A percentile compares a stretch with the other conserved stretches of the same genome.
phyloP scores from a whole-genome alignment of 2,888 invertebrate genomes.

The Torymus texanus region DNA sequence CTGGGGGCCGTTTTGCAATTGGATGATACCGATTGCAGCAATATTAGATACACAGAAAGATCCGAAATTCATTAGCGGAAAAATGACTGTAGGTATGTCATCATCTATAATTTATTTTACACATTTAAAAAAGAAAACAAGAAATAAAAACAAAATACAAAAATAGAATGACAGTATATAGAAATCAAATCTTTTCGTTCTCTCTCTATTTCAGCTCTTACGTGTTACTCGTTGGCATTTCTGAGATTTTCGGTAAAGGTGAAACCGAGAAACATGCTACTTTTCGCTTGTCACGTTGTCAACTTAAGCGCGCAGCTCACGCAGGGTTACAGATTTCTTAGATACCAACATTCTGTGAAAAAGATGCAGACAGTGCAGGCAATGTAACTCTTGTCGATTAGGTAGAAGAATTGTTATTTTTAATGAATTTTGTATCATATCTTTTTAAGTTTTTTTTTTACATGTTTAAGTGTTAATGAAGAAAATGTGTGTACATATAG shows the following conservation, averaged over 20 bases:
- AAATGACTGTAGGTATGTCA: conserved; percentile 84
- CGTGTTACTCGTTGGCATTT: conserved; percentile 66
- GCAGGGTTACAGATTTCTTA: conserved; percentile 81
- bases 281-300: conserved; percentile 67
- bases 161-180: neutral
- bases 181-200: neutral
- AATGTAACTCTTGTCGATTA: too few species aligned
- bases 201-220: conserved; percentile 63
- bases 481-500: too few species aligned
- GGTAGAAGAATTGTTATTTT: neutral
- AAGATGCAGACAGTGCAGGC: neutral
- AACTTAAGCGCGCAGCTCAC: conserved; percentile 66
- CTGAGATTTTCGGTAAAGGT: conserved; percentile 69
- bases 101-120: neutral
- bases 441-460: too few species aligned
- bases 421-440: neutral
- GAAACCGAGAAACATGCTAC: conserved; percentile 66
- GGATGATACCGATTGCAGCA: conserved; percentile 98
- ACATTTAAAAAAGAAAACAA: neutral
- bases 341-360: conserved; percentile 76
- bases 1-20: conserved; percentile 98
- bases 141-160: neutral
- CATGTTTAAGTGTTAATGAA: too few species aligned
- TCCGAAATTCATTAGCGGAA: conserved; percentile 94
- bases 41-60: conserved; percentile 92